Base-by-base conservation (phyloP, 2,113 vertebrate species). In the Mesembrinibis cayennensis region DNA sequence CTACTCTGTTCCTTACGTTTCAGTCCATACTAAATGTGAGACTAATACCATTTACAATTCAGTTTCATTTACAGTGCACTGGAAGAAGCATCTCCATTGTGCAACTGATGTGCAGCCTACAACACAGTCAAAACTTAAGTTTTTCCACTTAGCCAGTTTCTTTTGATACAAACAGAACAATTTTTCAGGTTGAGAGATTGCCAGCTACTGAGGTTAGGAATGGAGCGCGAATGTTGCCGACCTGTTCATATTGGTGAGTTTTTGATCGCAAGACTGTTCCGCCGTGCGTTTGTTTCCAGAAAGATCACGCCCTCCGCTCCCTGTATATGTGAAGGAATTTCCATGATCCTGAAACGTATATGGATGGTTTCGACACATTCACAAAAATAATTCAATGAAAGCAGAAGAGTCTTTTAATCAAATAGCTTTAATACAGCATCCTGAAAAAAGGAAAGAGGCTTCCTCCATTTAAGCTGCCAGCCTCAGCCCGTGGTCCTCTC, bases 201-300 rank as follows among this genome's bases (percentile, higher is more conserved):
- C 16, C 59, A 78, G 65, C 44, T 26, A 2, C 65, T 5, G 7
- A 14, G 78, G 61, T 18, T 2, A 4, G 58, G 23, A 63, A 17
- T 0, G 2, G 44, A 78, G 47, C 8, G 1, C 1, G 3, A 32
- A 1, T 0, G 2, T 0, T 62, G 59, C 98, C 4, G 13, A 99
- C 99, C 99, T 98, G 98, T 99, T 99, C 99, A 99, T 99, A 85
- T 99, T 99, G 93, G 99, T 99, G 56, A 99, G 99, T 71, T 99
- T 99, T 95, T 99, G 99, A 73, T 99, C 99, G 87, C 99, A 99
- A 7, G 99, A 99, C 93, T 99, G 99, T 59, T 99, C 99, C 0
- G 99, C 99, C 3, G 99, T 99, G 50, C 99, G 98, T 53, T 99
- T 99, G 97, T 99, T 99, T 53, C 99, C 99, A 1, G 99, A 99